Evolutionary conservation across 2,888 invertebrate species (phyloP).

Genomic region (Phaedon cochleariae): DNA sequence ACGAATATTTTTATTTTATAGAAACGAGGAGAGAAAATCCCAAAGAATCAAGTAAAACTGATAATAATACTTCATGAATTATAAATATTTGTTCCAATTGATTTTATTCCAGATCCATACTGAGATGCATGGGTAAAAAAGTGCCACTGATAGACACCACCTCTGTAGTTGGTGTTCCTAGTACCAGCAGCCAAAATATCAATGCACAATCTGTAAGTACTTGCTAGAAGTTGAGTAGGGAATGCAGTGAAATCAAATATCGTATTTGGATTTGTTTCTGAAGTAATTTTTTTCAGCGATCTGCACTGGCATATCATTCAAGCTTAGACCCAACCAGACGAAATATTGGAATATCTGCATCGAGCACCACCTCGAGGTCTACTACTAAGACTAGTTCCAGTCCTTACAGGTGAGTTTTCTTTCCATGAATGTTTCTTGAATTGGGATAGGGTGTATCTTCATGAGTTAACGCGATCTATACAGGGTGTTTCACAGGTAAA

Average conservation of each 20-base stretch:
- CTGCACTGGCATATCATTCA: conserved; percentile 83
- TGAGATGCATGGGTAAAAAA: conserved; percentile 82
- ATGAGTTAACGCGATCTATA: no score
- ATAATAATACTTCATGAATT: no score
- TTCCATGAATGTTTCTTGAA: neutral
- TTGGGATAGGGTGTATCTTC: neutral
- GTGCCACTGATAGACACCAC: conserved; percentile 82
- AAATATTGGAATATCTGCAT: conserved; percentile 92
- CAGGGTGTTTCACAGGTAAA: no score
- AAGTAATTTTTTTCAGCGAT: conserved; percentile 65
- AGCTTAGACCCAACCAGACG: conserved; percentile 71
- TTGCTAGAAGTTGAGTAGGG: no score
- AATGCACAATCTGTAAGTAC: conserved; percentile 67
- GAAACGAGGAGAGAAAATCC: no score
- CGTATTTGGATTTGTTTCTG: conserved; percentile 17
- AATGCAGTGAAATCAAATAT: neutral
- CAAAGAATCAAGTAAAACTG: no score
- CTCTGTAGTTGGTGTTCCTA: conserved; percentile 69
- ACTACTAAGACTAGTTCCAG: conserved; percentile 95
- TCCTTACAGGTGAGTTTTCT: conserved; percentile 75
- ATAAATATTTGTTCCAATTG: no score
- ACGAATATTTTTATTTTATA: no score
- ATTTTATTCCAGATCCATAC: conserved; percentile 71
- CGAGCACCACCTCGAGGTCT: conserved; percentile 92
- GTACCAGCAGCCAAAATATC: conserved; percentile 81